Conservation (phyloP, 2,113 vertebrate genomes). For the Salvelinus alpinus region DNA sequence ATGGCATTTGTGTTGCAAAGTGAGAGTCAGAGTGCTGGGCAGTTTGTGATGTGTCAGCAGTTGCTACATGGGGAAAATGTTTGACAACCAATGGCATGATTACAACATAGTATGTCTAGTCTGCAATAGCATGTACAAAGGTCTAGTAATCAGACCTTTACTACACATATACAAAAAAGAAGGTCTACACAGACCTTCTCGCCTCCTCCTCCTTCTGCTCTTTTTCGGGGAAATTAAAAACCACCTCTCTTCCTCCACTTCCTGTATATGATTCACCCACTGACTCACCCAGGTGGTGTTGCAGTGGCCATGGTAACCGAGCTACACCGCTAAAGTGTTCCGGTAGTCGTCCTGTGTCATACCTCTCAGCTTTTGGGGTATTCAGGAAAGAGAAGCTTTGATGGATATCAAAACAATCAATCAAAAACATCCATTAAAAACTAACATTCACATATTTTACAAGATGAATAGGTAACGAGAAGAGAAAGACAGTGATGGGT, state of each 20-base stretch:
- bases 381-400: not conserved
- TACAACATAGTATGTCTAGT: not conserved
- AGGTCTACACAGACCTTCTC: not conserved
- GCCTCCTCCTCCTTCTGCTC: not conserved
- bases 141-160: too few species aligned
- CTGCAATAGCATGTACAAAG: not conserved
- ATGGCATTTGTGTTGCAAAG: constrained; percentile 41
- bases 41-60: constrained; percentile 48
- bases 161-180: too few species aligned
- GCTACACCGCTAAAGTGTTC: not conserved
- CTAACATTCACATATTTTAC: too few species aligned
- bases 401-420: not conserved
- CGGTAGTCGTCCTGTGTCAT: not conserved
- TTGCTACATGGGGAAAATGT: constrained; percentile 16
- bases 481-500: not conserved
- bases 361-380: not conserved
- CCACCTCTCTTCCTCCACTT: not conserved
- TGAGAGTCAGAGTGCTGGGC: constrained; percentile 18
- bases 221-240: not conserved
- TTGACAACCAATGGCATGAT: constrained; percentile 28
- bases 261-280: not conserved
- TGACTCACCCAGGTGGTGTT: not conserved
- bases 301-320: not conserved
- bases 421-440: not conserved
- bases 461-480: too few species aligned